Conservation (phyloP, 2,797 vertebrate species). For the Botia kubotai region DNA sequence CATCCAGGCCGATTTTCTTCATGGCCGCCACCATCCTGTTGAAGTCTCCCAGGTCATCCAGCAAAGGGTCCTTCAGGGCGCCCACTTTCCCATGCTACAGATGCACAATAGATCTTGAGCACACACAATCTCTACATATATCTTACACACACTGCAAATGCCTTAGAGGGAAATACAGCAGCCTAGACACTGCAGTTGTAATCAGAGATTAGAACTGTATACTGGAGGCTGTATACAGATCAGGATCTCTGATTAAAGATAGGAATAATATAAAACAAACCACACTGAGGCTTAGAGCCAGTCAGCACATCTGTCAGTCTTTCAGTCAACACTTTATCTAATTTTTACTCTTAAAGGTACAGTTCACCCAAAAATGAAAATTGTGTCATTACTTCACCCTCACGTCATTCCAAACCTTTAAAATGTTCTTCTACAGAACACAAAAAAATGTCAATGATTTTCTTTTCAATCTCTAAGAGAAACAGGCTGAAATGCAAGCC, state of each 20-base stretch:
- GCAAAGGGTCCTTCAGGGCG: conserved; percentile 90
- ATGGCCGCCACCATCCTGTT: conserved; percentile 96
- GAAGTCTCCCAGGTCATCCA: conserved; percentile 96
- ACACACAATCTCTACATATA: neutral
- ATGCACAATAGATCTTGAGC: conserved; percentile 25
- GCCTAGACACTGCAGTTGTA: neutral
- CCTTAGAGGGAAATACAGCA: neutral
- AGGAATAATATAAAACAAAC: conserved; percentile 7
- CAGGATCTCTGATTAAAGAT: conserved; percentile 25
- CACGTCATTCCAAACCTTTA: too few species aligned
- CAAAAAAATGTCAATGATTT: too few species aligned
- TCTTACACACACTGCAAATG: neutral
- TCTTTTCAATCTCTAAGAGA: too few species aligned
- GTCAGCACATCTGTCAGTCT: neutral
- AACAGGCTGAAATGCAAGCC: neutral
- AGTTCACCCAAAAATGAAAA: too few species aligned
- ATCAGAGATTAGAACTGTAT: conserved; percentile 26
- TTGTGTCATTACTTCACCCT: too few species aligned
- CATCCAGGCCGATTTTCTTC: conserved; percentile 95
- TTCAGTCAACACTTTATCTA: neutral
- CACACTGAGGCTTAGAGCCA: conserved; percentile 11
- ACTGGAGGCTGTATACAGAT: conserved; percentile 1
- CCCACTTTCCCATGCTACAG: conserved; percentile 88
- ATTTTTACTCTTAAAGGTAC: too few species aligned
- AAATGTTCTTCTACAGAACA: too few species aligned